Conservation (phyloP, 2,797 vertebrate genomes). For the Echiichthys vipera region DNA sequence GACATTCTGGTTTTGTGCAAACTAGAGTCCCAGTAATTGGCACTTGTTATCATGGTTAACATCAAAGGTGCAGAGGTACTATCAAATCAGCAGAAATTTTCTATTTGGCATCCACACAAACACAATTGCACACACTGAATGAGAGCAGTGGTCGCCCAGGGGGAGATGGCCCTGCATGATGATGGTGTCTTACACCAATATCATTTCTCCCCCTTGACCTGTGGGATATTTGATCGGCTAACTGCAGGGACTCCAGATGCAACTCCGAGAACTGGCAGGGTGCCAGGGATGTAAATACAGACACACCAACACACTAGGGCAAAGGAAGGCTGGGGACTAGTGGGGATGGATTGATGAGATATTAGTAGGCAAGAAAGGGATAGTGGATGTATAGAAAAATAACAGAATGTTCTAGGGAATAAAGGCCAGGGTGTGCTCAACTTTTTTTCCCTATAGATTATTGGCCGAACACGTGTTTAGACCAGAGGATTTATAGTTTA, state of each 20-base stretch:
- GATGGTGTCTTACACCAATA: conserved; percentile 34
- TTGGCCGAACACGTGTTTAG: too few relatives aligned
- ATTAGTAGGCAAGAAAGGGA: neutral
- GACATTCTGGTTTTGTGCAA: conserved; percentile 28
- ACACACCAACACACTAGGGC: conserved; percentile 20
- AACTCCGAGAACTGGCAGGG: conserved; percentile 19
- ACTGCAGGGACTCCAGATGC: conserved; percentile 12
- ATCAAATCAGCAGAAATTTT: conserved; percentile 29
- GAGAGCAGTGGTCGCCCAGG: conserved; percentile 12
- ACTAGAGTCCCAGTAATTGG: conserved; percentile 41
- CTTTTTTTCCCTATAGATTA: too few relatives aligned
- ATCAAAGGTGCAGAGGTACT: conserved; percentile 24
- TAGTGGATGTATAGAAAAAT: neutral
- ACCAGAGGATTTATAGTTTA: too few relatives aligned
- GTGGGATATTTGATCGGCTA: conserved; percentile 39
- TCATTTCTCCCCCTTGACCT: conserved; percentile 40
- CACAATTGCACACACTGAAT: conserved; percentile 16
- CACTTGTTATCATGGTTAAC: conserved; percentile 45
- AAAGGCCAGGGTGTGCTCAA: neutral
- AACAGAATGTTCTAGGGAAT: neutral
- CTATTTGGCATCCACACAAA: conserved; percentile 8
- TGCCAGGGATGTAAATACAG: conserved; percentile 32
- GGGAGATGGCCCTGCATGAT: conserved; percentile 26
- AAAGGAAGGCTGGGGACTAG: neutral
- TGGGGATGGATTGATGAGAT: neutral